phyloP scores from a whole-genome alignment of 2,797 vertebrate species.

The Smutsia gigantea region DNA sequence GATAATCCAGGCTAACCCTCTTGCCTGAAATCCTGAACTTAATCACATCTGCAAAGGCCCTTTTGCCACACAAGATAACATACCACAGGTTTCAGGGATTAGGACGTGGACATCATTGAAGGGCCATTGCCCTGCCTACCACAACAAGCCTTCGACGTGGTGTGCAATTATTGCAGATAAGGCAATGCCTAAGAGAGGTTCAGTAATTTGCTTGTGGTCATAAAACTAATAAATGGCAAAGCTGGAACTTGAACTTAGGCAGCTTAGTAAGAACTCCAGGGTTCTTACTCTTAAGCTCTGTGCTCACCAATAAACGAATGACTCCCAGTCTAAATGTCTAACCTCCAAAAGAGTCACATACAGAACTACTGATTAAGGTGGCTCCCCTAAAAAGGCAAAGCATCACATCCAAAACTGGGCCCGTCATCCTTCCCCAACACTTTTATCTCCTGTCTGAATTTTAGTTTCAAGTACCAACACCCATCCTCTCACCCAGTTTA shows the following conservation, averaged over 20 bases:
- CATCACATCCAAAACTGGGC: background rate
- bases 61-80: background rate
- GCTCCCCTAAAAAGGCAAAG: background rate
- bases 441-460: background rate
- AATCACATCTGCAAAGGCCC: background rate
- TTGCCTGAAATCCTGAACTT: background rate
- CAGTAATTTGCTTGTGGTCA: background rate
- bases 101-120: background rate
- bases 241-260: background rate
- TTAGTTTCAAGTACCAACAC: no score
- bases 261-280: background rate
- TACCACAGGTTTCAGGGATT: background rate
- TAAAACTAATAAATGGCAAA: background rate
- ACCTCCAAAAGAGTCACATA: background rate
- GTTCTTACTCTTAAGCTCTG: background rate
- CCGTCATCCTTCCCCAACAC: background rate
- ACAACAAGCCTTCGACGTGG: background rate
- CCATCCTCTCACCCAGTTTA: background rate
- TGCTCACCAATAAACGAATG: background rate
- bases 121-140: background rate
- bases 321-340: background rate
- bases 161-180: background rate
- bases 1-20: background rate
- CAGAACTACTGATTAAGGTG: background rate
- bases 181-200: background rate